These are phyloP conservation scores for Agapornis roseicollis DNA, from an alignment of 2,113 vertebrate genomes.

Conservation along the genomic window DNA sequence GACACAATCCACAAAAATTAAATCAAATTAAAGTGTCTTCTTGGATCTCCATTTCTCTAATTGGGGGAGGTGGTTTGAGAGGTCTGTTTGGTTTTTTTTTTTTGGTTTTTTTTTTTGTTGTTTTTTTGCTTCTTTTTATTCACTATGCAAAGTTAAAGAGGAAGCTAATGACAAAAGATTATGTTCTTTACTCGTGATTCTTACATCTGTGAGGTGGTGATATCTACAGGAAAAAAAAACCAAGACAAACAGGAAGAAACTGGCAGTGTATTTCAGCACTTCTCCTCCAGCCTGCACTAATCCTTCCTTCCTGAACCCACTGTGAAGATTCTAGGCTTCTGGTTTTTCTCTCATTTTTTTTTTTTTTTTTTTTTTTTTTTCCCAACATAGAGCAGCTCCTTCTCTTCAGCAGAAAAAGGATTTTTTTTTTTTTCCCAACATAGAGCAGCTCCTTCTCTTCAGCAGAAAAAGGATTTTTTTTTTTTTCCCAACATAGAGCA, in stretches of 20 bases:
- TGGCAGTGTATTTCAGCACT: background rate
- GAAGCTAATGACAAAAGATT: background rate
- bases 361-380: background rate
- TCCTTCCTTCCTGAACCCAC: background rate
- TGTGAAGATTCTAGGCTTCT: background rate
- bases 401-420: background rate
- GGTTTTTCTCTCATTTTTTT: background rate
- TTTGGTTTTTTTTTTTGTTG: background rate
- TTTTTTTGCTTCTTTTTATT: background rate
- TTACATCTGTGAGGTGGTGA: background rate
- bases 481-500: background rate
- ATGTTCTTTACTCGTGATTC: background rate
- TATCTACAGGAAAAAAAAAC: fast-evolving
- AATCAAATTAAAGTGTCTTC: background rate
- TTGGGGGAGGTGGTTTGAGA: fast-evolving
- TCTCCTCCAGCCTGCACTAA: background rate
- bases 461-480: background rate
- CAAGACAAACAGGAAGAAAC: background rate
- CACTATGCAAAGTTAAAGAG: background rate
- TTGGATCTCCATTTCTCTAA: background rate
- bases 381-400: background rate
- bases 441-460: background rate
- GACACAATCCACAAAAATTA: background rate
- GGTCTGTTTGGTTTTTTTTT: background rate
- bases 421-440: background rate